Evolutionary conservation across 2,113 vertebrate species (phyloP).

Genomic region (Riparia riparia): DNA sequence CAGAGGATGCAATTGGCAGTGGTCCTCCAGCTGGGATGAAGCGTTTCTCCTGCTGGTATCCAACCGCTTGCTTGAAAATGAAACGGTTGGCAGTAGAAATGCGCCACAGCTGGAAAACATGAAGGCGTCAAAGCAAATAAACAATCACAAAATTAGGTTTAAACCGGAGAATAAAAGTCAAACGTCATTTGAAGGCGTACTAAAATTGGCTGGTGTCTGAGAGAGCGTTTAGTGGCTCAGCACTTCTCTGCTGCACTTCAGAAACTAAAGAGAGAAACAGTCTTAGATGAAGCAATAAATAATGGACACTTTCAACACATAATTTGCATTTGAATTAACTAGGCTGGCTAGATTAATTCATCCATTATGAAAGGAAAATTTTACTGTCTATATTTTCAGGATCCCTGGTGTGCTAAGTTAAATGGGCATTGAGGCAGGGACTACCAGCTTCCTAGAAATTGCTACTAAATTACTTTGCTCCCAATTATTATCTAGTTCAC

Average conservation of each 20-base stretch:
- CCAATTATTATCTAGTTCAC: neutral
- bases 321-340: slow-evolving; percentile 68
- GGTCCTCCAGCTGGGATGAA: neutral
- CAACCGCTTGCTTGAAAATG: neutral
- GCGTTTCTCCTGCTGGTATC: neutral
- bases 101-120: neutral
- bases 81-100: neutral
- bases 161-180: neutral
- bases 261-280: slow-evolving; percentile 31
- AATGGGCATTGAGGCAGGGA: neutral
- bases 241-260: slow-evolving; percentile 21
- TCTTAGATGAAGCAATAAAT: slow-evolving; percentile 65
- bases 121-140: slow-evolving; percentile 22
- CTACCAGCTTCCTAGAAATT: slow-evolving; percentile 4
- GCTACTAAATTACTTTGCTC: slow-evolving; percentile 21
- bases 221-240: slow-evolving; percentile 12
- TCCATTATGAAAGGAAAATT: slow-evolving; percentile 56
- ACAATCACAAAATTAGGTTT: slow-evolving; percentile 5
- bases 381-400: slow-evolving; percentile 50
- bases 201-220: slow-evolving; percentile 23
- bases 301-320: slow-evolving; percentile 54
- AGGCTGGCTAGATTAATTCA: slow-evolving; percentile 63
- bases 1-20: neutral
- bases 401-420: slow-evolving; percentile 32
- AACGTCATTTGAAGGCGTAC: neutral